phyloP scores from a whole-genome alignment of 1,140 invertebrate species.

The Pseudomyrmex cubaensis region DNA sequence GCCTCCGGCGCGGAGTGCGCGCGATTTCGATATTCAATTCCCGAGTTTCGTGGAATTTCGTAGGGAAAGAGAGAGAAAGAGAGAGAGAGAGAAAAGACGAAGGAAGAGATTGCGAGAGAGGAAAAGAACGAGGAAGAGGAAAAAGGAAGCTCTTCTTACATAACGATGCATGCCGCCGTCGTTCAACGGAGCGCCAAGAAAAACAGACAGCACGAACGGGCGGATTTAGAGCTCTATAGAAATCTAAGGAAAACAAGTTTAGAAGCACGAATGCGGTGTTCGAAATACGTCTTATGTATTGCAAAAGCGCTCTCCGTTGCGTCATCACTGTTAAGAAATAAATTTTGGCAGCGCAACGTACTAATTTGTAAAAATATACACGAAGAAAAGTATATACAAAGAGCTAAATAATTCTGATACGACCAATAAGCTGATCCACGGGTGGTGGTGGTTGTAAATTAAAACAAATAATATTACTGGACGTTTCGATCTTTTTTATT shows the following conservation, averaged over 20 bases:
- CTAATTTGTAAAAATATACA: too few relatives aligned
- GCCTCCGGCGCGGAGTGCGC: conserved; percentile 4
- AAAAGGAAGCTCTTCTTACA: conserved; percentile 27
- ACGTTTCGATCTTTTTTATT: too few relatives aligned
- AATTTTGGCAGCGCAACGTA: too few relatives aligned
- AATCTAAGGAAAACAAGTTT: conserved; percentile 41
- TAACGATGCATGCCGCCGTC: conserved; percentile 36
- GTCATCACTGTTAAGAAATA: background rate
- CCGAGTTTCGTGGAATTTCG: conserved; percentile 54
- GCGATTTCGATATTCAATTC: conserved; percentile 62
- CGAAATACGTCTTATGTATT: background rate
- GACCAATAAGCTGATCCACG: too few relatives aligned
- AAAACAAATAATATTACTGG: too few relatives aligned
- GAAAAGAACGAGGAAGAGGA: background rate
- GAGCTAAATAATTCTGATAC: too few relatives aligned
- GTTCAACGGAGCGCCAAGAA: conserved; percentile 30
- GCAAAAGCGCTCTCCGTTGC: background rate
- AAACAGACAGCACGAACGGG: conserved; percentile 20
- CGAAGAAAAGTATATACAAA: background rate
- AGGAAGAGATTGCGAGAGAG: background rate
- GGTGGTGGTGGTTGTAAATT: too few relatives aligned
- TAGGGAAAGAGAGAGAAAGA: background rate
- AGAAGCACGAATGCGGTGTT: background rate
- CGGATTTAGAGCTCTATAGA: conserved; percentile 4
- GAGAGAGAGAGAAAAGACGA: too few relatives aligned